Evolutionary conservation across 2,113 vertebrate species (phyloP).

Genomic region (Eidolon helvum): DNA sequence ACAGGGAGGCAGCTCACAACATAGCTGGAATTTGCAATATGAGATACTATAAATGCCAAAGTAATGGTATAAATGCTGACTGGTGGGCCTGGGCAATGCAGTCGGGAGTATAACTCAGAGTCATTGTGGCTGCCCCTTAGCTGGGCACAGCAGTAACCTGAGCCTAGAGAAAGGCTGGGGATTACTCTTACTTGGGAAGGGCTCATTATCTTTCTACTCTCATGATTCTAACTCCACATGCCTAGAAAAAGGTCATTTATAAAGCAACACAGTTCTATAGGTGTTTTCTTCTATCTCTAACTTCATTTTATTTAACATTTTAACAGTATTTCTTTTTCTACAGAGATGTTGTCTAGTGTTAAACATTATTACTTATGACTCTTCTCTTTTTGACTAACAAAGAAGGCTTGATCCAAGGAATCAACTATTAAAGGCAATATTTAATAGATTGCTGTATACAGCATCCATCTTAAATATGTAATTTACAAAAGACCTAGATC

Average conservation of each 20-base stretch:
- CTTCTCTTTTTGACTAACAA: neutral
- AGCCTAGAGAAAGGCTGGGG: neutral
- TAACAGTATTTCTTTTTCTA: neutral
- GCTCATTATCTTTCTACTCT: neutral
- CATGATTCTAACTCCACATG: neutral
- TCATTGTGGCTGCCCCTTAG: neutral
- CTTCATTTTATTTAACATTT: neutral
- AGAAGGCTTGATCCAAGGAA: neutral
- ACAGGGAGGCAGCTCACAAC: neutral
- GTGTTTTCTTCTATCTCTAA: slow-evolving; percentile 2
- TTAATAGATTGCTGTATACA: neutral
- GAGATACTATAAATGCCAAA: neutral
- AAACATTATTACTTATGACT: neutral
- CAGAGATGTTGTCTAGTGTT: neutral
- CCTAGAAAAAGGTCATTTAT: neutral
- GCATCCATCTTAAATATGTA: neutral
- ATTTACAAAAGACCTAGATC: neutral
- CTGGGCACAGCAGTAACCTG: neutral
- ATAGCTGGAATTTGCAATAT: neutral
- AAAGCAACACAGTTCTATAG: neutral
- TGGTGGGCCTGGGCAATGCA: neutral
- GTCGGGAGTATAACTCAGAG: neutral
- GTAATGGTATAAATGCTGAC: neutral
- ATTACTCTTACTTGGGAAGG: neutral
- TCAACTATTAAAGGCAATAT: neutral